Evolutionary conservation across 2,797 vertebrate genomes (phyloP).

Genomic region (Pristis pectinata): DNA sequence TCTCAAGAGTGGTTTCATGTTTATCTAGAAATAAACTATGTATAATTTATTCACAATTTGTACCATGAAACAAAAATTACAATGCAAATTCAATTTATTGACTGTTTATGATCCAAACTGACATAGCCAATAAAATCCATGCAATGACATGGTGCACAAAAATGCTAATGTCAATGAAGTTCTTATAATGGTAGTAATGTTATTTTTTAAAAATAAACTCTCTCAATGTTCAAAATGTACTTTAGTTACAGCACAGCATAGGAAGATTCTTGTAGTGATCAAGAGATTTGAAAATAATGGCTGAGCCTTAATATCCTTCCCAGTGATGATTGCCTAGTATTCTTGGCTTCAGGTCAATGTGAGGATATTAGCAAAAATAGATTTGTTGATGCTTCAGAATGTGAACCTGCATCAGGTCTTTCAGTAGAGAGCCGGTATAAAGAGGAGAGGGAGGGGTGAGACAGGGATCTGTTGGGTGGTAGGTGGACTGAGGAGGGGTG

Average conservation of each 20-base stretch:
- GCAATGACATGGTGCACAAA: neutral
- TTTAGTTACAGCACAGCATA: neutral
- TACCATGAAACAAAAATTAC: neutral
- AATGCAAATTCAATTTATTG: slow-evolving; percentile 17
- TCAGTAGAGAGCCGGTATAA: no score
- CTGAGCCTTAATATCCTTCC: neutral
- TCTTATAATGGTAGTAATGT: neutral
- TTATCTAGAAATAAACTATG: slow-evolving; percentile 4
- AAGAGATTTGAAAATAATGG: neutral
- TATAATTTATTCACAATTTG: slow-evolving; percentile 28
- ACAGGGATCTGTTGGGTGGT: no score
- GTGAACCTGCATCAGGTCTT: no score
- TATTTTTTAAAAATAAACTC: neutral
- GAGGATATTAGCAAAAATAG: neutral
- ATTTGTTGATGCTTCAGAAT: neutral
- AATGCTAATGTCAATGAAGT: neutral
- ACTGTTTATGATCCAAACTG: neutral
- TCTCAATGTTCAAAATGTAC: neutral
- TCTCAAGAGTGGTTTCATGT: neutral
- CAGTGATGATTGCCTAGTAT: neutral
- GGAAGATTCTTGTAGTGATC: no score
- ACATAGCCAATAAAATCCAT: neutral
- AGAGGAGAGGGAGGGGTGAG: no score
- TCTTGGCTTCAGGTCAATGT: neutral
- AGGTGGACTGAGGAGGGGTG: no score